Conservation (phyloP, 35 echinoderm and acorn worm species). For the Amphiura filiformis region DNA sequence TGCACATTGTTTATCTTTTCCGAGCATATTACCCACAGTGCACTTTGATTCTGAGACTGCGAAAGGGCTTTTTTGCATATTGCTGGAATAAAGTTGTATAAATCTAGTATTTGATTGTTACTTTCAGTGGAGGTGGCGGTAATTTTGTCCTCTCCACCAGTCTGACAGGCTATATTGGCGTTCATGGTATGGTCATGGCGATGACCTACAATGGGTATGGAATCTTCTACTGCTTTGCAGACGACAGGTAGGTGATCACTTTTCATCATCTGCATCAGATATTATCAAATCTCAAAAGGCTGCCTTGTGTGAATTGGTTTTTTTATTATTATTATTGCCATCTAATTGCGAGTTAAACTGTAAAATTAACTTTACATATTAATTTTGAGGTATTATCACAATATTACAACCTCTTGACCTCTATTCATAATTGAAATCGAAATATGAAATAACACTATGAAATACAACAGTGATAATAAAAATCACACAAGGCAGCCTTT, state of each 20-base stretch:
- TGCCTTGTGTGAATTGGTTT: background rate
- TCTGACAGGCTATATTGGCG: conserved; percentile 59
- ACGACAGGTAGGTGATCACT: conserved; percentile 73
- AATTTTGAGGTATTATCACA: too few relatives aligned
- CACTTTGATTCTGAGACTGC: background rate
- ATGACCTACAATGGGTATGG: conserved; percentile 88
- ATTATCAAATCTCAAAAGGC: background rate
- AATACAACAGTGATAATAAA: too few relatives aligned
- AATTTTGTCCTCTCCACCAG: conserved; percentile 88
- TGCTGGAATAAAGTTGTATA: background rate
- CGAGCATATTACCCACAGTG: background rate
- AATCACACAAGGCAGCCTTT: too few relatives aligned
- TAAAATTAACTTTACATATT: too few relatives aligned
- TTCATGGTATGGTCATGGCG: conserved; percentile 64
- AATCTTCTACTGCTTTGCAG: conserved; percentile 47
- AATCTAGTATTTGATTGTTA: too few relatives aligned
- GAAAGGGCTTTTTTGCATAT: background rate
- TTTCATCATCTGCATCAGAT: background rate
- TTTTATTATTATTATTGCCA: background rate
- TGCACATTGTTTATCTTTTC: background rate
- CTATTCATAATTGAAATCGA: too few relatives aligned
- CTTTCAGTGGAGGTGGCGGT: conserved; percentile 85
- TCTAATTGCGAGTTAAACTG: too few relatives aligned
- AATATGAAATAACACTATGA: too few relatives aligned
- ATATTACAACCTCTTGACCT: too few relatives aligned